Evolutionary conservation across 2,113 vertebrate species (phyloP).

Genomic region (Lycaon pictus): DNA sequence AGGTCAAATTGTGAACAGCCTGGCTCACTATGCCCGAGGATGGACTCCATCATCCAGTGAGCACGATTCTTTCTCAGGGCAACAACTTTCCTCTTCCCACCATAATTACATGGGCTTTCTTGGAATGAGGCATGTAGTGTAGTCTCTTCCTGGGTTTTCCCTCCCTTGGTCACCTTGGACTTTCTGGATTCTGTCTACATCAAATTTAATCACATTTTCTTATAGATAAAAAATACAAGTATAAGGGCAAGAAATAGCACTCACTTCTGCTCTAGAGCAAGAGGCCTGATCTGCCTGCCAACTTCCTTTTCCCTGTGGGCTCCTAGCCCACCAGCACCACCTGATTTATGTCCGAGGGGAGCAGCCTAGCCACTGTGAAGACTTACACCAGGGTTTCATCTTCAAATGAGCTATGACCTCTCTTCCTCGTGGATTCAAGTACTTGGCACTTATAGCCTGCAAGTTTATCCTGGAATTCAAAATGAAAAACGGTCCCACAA

Average conservation of each 20-base stretch:
- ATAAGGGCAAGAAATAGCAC: neutral
- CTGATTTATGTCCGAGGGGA: conserved; percentile 53
- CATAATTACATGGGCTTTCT: neutral
- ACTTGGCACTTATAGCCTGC: conserved; percentile 57
- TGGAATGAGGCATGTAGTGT: neutral
- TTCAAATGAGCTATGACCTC: conserved; percentile 68
- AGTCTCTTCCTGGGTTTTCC: neutral
- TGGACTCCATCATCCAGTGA: neutral
- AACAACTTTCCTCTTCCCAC: neutral
- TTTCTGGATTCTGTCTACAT: neutral
- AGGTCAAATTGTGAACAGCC: neutral
- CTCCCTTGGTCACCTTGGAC: neutral
- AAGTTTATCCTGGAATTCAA: conserved; percentile 61
- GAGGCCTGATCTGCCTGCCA: neutral
- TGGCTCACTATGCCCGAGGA: neutral
- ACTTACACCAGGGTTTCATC: conserved; percentile 65
- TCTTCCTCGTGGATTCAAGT: conserved; percentile 66
- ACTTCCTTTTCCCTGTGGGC: neutral
- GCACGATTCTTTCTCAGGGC: neutral
- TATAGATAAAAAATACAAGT: neutral
- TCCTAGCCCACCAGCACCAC: neutral
- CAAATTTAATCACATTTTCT: neutral
- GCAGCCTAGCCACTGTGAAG: conserved; percentile 1
- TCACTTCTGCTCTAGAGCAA: neutral
- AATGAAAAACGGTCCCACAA: conserved; percentile 65